Conservation (phyloP, 2,888 invertebrate species). For the Lissocephala sabroskyi region DNA sequence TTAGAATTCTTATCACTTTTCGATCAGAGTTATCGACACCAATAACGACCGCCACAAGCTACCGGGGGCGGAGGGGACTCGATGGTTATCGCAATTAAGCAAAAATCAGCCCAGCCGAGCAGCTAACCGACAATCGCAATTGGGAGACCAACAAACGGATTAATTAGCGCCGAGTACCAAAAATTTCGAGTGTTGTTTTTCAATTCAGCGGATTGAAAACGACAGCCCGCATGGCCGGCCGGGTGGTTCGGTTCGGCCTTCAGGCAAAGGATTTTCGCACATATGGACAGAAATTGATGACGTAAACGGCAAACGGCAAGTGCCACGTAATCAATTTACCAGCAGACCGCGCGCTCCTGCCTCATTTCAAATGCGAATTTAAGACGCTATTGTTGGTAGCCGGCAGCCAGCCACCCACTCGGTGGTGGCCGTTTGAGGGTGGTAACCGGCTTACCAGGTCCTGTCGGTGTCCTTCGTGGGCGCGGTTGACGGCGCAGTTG, state of each 20-base stretch:
- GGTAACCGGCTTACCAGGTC: not conserved
- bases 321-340: conserved; percentile 62
- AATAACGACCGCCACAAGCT: too few relatives aligned
- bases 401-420: too few relatives aligned
- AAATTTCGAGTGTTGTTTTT: conserved; percentile 50
- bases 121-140: conserved; percentile 28
- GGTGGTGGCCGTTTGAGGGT: too few relatives aligned
- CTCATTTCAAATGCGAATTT: conserved; percentile 59
- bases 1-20: too few relatives aligned
- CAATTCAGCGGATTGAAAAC: too few relatives aligned
- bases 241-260: too few relatives aligned
- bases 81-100: conserved; percentile 44
- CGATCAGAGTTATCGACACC: too few relatives aligned
- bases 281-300: conserved; percentile 62
- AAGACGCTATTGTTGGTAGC: conserved; percentile 54
- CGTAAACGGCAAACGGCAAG: conserved; percentile 41
- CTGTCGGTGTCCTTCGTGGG: conserved; percentile 6
- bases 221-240: conserved; percentile 23
- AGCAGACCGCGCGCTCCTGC: conserved; percentile 22
- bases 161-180: conserved; percentile 46
- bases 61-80: too few relatives aligned
- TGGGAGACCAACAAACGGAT: conserved; percentile 52
- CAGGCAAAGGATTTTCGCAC: conserved; percentile 36
- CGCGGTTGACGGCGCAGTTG: not conserved
- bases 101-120: conserved; percentile 38